Conservation (phyloP, 1,140 invertebrate genomes). For the Drosophila varians region DNA sequence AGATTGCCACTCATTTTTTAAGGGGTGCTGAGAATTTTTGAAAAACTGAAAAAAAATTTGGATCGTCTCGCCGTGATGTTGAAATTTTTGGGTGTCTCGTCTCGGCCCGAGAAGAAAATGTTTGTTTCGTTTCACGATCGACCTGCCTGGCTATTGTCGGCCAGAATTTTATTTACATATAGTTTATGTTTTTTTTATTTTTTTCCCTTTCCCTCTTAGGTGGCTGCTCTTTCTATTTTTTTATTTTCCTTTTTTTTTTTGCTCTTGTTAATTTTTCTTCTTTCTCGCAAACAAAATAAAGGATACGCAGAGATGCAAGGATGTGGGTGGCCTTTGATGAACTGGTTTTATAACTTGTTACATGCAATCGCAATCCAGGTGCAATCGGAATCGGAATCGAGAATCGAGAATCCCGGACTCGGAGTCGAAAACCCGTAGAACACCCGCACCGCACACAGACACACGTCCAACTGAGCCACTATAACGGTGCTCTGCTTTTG, state of each 20-base stretch:
- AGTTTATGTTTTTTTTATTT: not conserved
- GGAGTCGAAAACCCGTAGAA: constrained; percentile 13
- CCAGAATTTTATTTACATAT: constrained; percentile 36
- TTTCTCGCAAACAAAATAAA: not conserved
- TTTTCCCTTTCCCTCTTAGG: constrained; percentile 2
- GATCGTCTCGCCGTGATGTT: constrained; percentile 23
- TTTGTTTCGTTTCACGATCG: constrained; percentile 32
- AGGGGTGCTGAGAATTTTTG: not conserved
- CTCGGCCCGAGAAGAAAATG: constrained; percentile 9
- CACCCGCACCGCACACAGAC: constrained; percentile 45
- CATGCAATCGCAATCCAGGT: constrained; percentile 34
- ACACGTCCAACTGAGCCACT: constrained; percentile 44
- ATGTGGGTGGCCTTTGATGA: not conserved
- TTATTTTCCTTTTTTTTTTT: constrained; percentile 5
- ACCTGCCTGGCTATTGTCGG: constrained; percentile 22
- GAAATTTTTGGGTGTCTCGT: constrained; percentile 27
- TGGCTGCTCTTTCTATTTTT: not conserved
- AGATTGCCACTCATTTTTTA: constrained; percentile 35
- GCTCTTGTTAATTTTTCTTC: constrained; percentile 23
- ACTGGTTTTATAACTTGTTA: constrained; percentile 25
- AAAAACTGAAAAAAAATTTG: constrained; percentile 20
- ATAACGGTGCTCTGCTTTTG: constrained; percentile 23
- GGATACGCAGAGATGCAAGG: not conserved
- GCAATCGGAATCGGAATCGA: not conserved
- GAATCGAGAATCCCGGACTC: not conserved